These are phyloP conservation scores for Anthophora plumipes DNA, from an alignment of 2,888 invertebrate genomes.

Conservation along the genomic window DNA sequence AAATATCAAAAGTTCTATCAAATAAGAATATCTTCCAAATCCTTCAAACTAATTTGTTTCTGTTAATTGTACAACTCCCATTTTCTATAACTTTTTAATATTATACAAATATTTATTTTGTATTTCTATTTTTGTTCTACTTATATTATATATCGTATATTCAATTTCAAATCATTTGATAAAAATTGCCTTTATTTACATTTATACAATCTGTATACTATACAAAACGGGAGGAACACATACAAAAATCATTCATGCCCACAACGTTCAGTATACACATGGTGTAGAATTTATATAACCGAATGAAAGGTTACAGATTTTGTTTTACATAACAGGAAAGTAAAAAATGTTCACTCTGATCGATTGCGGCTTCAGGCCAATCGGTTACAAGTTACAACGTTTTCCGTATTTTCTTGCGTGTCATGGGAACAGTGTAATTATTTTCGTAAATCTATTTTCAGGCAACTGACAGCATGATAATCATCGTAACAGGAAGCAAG, in stretches of 20 bases:
- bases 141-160: too few relatives aligned
- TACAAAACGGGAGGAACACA: neutral
- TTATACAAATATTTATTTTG: too few relatives aligned
- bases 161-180: too few relatives aligned
- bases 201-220: too few relatives aligned
- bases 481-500: conserved; percentile 24
- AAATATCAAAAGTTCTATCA: too few relatives aligned
- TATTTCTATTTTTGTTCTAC: too few relatives aligned
- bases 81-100: too few relatives aligned
- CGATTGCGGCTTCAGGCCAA: conserved; percentile 1
- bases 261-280: conserved; percentile 1
- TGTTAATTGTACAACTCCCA: too few relatives aligned
- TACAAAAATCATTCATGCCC: neutral
- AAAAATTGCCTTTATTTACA: too few relatives aligned
- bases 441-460: conserved; percentile 35
- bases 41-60: too few relatives aligned
- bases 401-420: conserved; percentile 8
- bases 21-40: too few relatives aligned
- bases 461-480: neutral
- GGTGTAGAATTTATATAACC: conserved; percentile 37
- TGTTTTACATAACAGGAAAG: conserved; percentile 53
- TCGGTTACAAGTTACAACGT: neutral
- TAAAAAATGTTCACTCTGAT: conserved; percentile 27
- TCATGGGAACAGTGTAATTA: conserved; percentile 14
- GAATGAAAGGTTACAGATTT: conserved; percentile 60